Evolutionary conservation across 2,888 invertebrate species (phyloP).

Genomic region (Tineola bisselliella): DNA sequence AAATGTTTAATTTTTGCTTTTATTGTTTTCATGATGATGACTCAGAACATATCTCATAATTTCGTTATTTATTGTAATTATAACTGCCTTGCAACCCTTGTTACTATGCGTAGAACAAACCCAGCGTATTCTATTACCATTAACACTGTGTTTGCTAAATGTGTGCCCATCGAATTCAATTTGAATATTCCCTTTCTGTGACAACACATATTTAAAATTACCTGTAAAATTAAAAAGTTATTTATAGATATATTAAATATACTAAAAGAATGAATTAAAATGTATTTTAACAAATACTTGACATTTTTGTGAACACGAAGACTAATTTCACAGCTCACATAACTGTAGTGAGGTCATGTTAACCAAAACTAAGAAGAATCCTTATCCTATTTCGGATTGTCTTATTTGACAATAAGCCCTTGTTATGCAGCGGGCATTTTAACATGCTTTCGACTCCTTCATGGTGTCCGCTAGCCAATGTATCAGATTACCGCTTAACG

Average conservation of each 20-base stretch:
- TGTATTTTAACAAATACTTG: too few relatives aligned
- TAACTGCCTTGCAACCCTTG: conserved; percentile 35
- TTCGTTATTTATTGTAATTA: conserved; percentile 34
- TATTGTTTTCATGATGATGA: conserved; percentile 19
- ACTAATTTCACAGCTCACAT: too few relatives aligned
- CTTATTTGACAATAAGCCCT: too few relatives aligned
- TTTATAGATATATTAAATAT: background rate
- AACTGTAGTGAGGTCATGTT: too few relatives aligned
- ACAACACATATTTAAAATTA: background rate
- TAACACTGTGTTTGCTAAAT: background rate
- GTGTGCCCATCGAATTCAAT: background rate
- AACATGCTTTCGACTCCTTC: too few relatives aligned
- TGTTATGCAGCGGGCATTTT: too few relatives aligned
- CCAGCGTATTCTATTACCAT: conserved; percentile 23
- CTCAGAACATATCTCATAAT: conserved; percentile 27
- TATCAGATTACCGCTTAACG: too few relatives aligned
- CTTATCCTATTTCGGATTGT: too few relatives aligned
- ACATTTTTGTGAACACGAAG: too few relatives aligned
- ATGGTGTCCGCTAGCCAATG: too few relatives aligned
- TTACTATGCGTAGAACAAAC: conserved; percentile 22
- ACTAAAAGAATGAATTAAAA: too few relatives aligned
- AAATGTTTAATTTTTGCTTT: background rate
- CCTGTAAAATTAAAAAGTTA: background rate
- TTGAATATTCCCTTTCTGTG: background rate
- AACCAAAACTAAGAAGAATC: too few relatives aligned